Conservation (phyloP, 1,140 invertebrate genomes). For the Panagrolaimus sp. region DNA sequence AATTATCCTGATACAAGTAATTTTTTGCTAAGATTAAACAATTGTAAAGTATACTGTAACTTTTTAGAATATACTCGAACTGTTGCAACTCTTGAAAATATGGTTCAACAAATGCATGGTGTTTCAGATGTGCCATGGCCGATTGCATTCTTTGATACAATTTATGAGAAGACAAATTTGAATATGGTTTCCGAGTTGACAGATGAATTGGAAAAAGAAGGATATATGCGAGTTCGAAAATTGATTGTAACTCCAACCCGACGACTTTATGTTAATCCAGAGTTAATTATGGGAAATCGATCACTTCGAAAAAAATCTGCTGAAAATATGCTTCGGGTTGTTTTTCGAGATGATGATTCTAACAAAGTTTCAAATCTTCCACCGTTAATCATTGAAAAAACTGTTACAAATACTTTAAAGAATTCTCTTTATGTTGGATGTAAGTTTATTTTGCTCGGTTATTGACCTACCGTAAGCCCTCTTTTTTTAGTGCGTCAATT, state of each 20-base stretch:
- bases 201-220: neutral
- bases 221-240: constrained; percentile 3
- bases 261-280: constrained; percentile 37
- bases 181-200: neutral
- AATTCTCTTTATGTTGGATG: constrained; percentile 1
- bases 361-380: neutral
- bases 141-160: neutral
- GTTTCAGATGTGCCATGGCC: neutral
- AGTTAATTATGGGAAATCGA: constrained; percentile 44
- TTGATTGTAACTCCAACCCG: constrained; percentile 41
- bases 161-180: neutral
- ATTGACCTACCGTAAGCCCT: neutral
- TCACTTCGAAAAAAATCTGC: constrained; percentile 27
- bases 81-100: neutral
- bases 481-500: neutral
- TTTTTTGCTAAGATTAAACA: no score
- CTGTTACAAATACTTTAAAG: neutral
- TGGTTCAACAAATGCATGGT: neutral
- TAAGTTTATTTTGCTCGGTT: neutral
- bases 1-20: neutral
- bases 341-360: constrained; percentile 11
- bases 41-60: neutral
- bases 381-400: neutral
- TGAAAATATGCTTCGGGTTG: constrained; percentile 15
- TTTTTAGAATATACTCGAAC: neutral